phyloP scores from a whole-genome alignment of 2,888 invertebrate genomes.

The Sinopyrophorus schimmeli region DNA sequence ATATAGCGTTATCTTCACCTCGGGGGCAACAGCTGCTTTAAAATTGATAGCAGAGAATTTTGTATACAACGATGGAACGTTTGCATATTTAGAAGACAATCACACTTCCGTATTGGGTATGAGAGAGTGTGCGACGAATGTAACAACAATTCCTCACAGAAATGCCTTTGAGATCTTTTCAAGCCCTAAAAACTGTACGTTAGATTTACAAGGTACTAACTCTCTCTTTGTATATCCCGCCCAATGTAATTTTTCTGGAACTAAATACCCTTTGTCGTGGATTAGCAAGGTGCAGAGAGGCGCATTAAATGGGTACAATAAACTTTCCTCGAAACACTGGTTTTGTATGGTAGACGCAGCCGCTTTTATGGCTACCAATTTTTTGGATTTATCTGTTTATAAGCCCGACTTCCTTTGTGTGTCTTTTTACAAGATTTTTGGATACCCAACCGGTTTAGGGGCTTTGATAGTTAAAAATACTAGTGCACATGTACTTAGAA shows the following conservation, averaged over 20 bases:
- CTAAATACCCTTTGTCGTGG: conserved; percentile 81
- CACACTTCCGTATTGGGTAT: conserved; percentile 96
- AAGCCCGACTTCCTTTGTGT: conserved; percentile 88
- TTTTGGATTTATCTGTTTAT: conserved; percentile 69
- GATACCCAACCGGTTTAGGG: conserved; percentile 93
- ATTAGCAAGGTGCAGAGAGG: conserved; percentile 67
- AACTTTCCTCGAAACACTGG: conserved; percentile 56
- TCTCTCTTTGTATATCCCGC: conserved; percentile 86
- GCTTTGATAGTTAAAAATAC: conserved; percentile 78
- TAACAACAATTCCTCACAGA: conserved; percentile 63
- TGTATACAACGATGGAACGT: conserved; percentile 66
- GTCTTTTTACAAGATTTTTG: conserved; percentile 97
- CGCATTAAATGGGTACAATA: conserved; percentile 54
- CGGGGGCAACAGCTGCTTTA: conserved; percentile 86
- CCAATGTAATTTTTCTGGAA: conserved; percentile 93
- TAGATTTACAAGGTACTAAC: conserved; percentile 42
- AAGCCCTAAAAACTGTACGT: neutral
- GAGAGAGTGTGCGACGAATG: conserved; percentile 70
- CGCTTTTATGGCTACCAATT: conserved; percentile 74
- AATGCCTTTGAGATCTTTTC: conserved; percentile 57
- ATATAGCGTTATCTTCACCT: conserved; percentile 91
- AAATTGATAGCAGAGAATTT: conserved; percentile 86
- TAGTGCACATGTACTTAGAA: conserved; percentile 64
- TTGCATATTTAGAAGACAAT: conserved; percentile 84
- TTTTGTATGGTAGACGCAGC: conserved; percentile 88